Conservation (phyloP, 1,140 invertebrate genomes). For the Lepidurus couesii region DNA sequence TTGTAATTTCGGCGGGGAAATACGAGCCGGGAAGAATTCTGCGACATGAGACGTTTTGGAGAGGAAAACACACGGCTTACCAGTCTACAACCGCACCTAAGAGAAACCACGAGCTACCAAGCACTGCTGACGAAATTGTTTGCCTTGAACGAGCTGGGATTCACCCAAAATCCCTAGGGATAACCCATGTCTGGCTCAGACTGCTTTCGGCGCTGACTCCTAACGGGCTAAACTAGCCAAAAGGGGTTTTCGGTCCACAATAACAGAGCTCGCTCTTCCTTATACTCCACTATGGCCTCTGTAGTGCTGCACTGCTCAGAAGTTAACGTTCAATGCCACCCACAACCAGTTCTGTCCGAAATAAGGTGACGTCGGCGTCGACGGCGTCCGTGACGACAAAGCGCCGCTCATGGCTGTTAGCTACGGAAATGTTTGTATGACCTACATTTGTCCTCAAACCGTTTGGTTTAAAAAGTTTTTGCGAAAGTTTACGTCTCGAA, state of each 20-base stretch:
- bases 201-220: background rate
- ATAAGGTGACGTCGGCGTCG: background rate
- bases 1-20: background rate
- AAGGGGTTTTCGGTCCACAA: background rate
- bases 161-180: background rate
- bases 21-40: background rate
- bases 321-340: background rate
- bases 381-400: background rate
- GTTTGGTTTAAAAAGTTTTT: no score
- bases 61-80: background rate
- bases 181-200: background rate
- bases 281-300: background rate
- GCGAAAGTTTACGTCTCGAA: no score
- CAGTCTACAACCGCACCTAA: background rate
- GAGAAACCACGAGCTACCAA: background rate
- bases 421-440: background rate
- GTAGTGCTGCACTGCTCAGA: background rate
- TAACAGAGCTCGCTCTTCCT: background rate
- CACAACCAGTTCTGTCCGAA: background rate
- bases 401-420: background rate
- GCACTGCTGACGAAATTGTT: constrained; percentile 9
- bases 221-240: background rate
- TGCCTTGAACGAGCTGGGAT: background rate
- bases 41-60: background rate
- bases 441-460: no score